Conservation (phyloP, 2,888 invertebrate genomes). For the Helicoverpa assulta region DNA sequence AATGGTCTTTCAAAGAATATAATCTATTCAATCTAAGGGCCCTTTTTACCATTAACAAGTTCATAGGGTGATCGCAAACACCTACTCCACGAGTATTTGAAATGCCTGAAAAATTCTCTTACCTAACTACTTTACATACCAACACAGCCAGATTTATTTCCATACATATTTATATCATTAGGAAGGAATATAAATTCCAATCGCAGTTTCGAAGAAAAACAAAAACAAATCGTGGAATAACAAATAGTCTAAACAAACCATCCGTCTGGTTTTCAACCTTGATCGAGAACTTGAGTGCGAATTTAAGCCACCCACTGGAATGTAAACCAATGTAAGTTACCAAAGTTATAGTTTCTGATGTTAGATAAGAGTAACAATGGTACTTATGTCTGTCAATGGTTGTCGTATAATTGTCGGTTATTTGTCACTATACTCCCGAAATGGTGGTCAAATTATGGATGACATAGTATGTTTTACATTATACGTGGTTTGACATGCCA, state of each 20-base stretch:
- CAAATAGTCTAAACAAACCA: conserved; percentile 11
- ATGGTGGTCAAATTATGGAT: conserved; percentile 41
- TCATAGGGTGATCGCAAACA: too few species aligned
- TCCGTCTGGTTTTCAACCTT: conserved; percentile 61
- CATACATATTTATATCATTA: too few species aligned
- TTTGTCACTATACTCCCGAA: conserved; percentile 21
- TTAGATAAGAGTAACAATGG: conserved; percentile 65
- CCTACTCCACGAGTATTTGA: too few species aligned
- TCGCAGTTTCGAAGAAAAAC: conserved; percentile 5
- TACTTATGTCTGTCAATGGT: conserved; percentile 42
- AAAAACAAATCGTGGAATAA: conserved; percentile 14
- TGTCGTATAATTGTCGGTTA: conserved; percentile 38
- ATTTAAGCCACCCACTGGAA: conserved; percentile 62
- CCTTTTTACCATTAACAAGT: too few species aligned
- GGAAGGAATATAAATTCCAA: background rate
- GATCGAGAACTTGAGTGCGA: conserved; percentile 63
- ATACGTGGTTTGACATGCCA: too few species aligned
- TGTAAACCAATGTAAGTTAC: conserved; percentile 45
- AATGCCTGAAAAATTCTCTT: too few species aligned
- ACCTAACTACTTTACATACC: too few species aligned
- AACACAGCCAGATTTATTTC: too few species aligned
- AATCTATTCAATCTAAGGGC: too few species aligned
- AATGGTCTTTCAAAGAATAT: too few species aligned
- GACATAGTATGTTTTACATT: conserved; percentile 5
- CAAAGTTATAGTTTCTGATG: conserved; percentile 49